Evolutionary conservation across 2,113 vertebrate genomes (phyloP), one percentile per base, ranked within the genome.

Genomic region (Brienomyrus brachyistius): DNA sequence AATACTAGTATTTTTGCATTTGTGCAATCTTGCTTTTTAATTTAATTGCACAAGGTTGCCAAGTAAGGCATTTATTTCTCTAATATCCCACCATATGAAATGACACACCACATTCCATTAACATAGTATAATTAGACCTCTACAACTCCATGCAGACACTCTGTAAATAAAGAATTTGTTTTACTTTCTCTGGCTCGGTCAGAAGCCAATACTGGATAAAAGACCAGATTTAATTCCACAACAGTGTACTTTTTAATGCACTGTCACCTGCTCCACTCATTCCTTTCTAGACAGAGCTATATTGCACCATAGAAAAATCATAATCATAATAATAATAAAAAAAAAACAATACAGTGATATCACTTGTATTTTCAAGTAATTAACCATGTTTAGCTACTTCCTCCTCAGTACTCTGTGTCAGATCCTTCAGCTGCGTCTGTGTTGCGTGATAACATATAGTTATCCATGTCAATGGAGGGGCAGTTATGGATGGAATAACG

Each of bases 401-500:
- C 48, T 86, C 6, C 45, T 97, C 91, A 96, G 91, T 95, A 96
- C 74, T 97, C 96, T 0, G 93, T 93, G 92, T 95, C 96, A 2
- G 95, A 96, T 91, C 94, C 95, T 90, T 96, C 96, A 4, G 93
- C 94, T 1, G 94, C 92, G 3, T 96, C 96, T 0, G 95, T 96
- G 94, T 96, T 96, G 92, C 96, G 95, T 3, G 96, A 96, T 91
- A 97, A 94, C 96, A 97, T 97, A 94, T 97, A 96, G 94, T 96
- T 96, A 94, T 97, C 96, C 96, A 96, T 97, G 93, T 97, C 96
- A 88, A 97, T 97, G 84, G 96, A 96, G 89, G 95, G 95, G 86
- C 96, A 96, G 94, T 97, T 97, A 94, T 97, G 96, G 92, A 97
- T 96, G 91, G 96, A 96, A 92, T 97, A 97, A 56, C 96, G 96